Evolutionary conservation across 2,888 invertebrate species (phyloP).

Genomic region (Sipha maydis): DNA sequence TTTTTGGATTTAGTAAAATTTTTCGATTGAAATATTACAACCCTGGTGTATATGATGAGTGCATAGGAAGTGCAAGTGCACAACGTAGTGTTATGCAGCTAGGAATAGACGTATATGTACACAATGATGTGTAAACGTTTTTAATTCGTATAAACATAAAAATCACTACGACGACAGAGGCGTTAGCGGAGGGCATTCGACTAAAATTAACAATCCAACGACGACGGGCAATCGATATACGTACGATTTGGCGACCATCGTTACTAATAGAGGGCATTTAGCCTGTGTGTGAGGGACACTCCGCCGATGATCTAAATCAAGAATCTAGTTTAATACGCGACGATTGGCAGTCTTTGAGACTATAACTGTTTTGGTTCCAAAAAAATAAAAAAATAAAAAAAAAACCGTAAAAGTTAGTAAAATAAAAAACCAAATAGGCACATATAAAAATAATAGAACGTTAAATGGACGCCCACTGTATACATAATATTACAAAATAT

Average conservation of each 20-base stretch:
- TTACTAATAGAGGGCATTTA: constrained; percentile 53
- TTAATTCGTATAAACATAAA: neutral
- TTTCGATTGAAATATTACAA: neutral
- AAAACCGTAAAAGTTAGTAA: neutral
- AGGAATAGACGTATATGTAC: no score
- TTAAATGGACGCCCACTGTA: constrained; percentile 12
- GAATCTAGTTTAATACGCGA: constrained; percentile 52
- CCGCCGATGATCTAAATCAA: constrained; percentile 50
- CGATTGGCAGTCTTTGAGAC: constrained; percentile 56
- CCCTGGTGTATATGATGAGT: neutral
- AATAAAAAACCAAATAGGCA: constrained; percentile 28
- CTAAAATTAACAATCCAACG: constrained; percentile 43
- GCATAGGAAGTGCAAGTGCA: neutral
- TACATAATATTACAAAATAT: neutral
- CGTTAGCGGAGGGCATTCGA: neutral
- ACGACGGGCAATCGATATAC: constrained; percentile 22
- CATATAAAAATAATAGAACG: constrained; percentile 50
- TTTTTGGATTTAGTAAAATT: no score
- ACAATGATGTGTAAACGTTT: neutral
- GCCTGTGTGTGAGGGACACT: neutral
- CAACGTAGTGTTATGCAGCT: neutral
- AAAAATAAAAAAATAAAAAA: no score
- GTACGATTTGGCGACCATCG: constrained; percentile 39
- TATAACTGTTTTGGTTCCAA: constrained; percentile 58
- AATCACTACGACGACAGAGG: neutral